These are phyloP conservation scores for Danionella dracula DNA, from an alignment of 2,797 vertebrate species.

Conservation along the genomic window DNA sequence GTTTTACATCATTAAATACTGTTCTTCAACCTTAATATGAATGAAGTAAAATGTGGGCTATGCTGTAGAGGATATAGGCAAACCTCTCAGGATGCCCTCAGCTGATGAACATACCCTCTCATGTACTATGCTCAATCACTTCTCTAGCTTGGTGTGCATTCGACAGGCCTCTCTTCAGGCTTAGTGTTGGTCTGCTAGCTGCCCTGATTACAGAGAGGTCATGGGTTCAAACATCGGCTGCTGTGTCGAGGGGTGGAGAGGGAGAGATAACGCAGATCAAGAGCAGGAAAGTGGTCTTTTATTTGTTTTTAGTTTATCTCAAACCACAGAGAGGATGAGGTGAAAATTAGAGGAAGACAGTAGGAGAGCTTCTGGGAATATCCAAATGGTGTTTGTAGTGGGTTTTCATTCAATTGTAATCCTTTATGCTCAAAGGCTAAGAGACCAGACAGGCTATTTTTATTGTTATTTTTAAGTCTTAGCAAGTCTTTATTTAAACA, in stretches of 20 bases:
- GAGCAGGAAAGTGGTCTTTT: constrained; percentile 41
- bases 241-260: constrained; percentile 59
- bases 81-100: neutral
- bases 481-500: no score
- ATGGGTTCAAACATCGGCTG: constrained; percentile 64
- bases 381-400: constrained; percentile 6
- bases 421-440: neutral
- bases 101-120: constrained; percentile 41
- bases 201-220: constrained; percentile 55
- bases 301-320: constrained; percentile 41
- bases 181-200: constrained; percentile 55
- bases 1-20: no score
- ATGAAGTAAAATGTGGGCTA: no score
- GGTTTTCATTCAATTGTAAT: constrained; percentile 3
- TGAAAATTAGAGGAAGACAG: neutral
- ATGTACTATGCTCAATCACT: constrained; percentile 58
- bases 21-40: no score
- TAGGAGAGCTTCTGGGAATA: neutral
- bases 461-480: no score
- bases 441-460: no score
- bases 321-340: constrained; percentile 28
- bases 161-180: constrained; percentile 58
- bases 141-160: constrained; percentile 55
- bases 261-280: constrained; percentile 65
- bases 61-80: no score